phyloP scores from a whole-genome alignment of 2,113 vertebrate genomes.

The Panthera leo region DNA sequence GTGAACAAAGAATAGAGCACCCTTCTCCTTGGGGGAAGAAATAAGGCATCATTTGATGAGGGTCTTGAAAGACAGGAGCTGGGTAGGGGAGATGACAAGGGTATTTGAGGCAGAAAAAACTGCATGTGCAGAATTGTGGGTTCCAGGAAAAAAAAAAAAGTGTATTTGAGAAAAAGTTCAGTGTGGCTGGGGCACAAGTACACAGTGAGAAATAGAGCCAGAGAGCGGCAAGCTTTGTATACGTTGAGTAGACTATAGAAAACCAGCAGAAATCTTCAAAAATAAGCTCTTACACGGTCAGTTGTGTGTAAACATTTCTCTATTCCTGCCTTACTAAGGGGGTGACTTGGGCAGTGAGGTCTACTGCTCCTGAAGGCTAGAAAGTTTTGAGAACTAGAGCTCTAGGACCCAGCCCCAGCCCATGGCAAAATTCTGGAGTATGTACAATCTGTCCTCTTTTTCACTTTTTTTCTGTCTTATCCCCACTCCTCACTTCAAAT shows the following conservation, averaged over 20 bases:
- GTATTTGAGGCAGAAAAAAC: background rate
- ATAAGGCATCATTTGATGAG: background rate
- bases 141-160: background rate
- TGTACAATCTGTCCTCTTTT: background rate
- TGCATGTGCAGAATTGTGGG: background rate
- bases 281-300: background rate
- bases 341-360: background rate
- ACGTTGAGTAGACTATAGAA: background rate
- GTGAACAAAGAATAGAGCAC: background rate
- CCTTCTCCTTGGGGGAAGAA: background rate
- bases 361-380: background rate
- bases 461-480: background rate
- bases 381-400: background rate
- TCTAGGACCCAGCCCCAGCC: background rate
- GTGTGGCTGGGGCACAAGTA: background rate
- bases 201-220: background rate
- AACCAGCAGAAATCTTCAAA: slow-evolving; percentile 25
- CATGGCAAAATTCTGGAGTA: background rate
- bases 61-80: background rate
- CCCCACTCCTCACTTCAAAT: background rate
- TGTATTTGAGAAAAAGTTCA: background rate
- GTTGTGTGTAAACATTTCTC: slow-evolving; percentile 13
- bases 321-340: background rate
- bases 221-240: background rate
- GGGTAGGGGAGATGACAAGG: background rate